Evolutionary conservation across 1,140 invertebrate genomes (phyloP).

Genomic region (Oryctes rhinoceros): DNA sequence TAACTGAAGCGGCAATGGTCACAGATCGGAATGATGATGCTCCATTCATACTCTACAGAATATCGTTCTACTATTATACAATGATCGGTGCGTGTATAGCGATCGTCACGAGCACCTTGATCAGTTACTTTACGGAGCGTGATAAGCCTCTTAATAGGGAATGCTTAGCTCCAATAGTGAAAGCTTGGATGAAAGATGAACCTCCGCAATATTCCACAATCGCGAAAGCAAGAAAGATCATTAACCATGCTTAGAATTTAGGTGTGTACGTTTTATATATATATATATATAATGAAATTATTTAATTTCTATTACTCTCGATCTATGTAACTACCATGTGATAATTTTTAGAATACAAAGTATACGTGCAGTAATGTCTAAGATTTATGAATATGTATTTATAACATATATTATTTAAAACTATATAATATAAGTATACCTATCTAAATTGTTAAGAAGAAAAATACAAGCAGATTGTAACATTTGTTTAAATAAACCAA

Average conservation of each 20-base stretch:
- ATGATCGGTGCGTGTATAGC: constrained; percentile 25
- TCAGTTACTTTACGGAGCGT: constrained; percentile 39
- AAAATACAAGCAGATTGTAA: too few species aligned
- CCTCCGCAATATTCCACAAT: background rate
- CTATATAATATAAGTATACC: too few species aligned
- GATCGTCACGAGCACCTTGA: constrained; percentile 8
- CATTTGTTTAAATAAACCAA: too few species aligned
- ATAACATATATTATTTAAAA: too few species aligned
- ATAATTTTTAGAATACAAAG: too few species aligned
- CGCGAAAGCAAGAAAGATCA: background rate
- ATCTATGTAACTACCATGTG: too few species aligned
- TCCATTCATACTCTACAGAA: constrained; percentile 38
- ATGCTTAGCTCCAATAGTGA: constrained; percentile 10
- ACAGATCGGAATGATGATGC: background rate
- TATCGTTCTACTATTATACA: constrained; percentile 41
- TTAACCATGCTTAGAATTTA: background rate
- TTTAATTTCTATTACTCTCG: too few species aligned
- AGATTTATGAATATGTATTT: too few species aligned
- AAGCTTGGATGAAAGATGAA: background rate
- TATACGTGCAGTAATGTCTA: too few species aligned
- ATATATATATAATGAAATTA: too few species aligned
- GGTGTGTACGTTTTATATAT: too few species aligned
- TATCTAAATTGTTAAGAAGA: too few species aligned
- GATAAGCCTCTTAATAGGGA: constrained; percentile 32
- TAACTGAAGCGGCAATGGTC: background rate